A percentile compares a stretch with the other conserved stretches of the same genome.
phyloP scores from a whole-genome alignment of 2,113 vertebrate species.

The Cettia cetti region DNA sequence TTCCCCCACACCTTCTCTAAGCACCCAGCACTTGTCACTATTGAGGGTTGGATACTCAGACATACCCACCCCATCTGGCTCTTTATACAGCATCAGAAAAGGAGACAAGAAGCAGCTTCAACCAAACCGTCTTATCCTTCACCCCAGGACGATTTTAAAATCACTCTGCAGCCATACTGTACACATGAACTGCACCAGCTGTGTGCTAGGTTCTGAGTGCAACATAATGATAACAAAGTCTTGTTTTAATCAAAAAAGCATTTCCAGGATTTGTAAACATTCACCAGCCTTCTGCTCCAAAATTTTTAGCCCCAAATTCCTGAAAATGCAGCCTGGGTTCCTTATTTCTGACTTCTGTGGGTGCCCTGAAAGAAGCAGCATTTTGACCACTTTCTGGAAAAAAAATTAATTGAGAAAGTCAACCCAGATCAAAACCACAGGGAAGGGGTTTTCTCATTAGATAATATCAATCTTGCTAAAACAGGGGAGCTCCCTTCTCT shows the following conservation, averaged over 20 bases:
- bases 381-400: neutral
- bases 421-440: neutral
- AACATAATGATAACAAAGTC: neutral
- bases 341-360: neutral
- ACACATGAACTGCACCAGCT: neutral
- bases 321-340: neutral
- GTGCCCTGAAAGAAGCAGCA: neutral
- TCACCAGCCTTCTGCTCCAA: neutral
- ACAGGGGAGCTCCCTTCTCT: neutral
- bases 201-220: neutral
- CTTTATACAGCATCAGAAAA: neutral
- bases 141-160: neutral
- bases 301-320: neutral
- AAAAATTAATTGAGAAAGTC: neutral
- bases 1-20: neutral
- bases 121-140: neutral
- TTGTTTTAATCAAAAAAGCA: neutral
- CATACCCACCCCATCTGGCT: neutral
- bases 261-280: neutral
- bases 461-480: neutral
- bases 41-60: neutral
- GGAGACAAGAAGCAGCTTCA: neutral
- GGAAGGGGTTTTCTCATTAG: neutral
- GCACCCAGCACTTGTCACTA: neutral
- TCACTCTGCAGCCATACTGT: neutral